Conservation (phyloP, 2,797 vertebrate genomes). For the Pyrrhura leucotis region DNA sequence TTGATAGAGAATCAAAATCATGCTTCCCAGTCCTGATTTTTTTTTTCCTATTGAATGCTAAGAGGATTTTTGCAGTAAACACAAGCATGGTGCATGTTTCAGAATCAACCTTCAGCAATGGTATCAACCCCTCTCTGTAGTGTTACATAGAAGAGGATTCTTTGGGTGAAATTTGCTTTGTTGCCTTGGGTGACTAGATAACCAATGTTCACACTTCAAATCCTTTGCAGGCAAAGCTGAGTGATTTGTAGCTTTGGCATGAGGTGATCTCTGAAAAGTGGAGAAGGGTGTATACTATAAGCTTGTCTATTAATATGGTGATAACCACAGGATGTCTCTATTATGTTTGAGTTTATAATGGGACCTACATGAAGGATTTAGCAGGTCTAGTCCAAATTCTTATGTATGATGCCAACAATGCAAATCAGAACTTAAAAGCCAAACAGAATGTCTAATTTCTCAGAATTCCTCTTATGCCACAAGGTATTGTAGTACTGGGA, state of each 20-base stretch:
- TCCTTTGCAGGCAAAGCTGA: neutral
- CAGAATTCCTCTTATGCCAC: neutral
- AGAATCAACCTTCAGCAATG: neutral
- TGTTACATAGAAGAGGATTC: neutral
- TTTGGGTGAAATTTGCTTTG: neutral
- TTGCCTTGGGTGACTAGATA: neutral
- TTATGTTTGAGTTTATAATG: neutral
- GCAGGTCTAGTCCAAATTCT: neutral
- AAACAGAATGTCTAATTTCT: neutral
- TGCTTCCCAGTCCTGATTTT: neutral
- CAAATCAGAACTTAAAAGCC: neutral
- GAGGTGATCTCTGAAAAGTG: neutral
- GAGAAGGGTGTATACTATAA: neutral
- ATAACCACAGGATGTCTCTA: neutral
- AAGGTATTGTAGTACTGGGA: neutral
- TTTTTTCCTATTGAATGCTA: neutral
- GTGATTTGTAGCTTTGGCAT: neutral
- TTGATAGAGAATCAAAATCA: neutral
- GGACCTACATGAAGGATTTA: neutral
- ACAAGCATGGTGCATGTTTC: neutral
- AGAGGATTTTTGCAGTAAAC: neutral
- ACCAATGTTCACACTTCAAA: neutral
- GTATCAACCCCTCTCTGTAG: neutral
- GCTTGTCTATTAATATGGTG: neutral
- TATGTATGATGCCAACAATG: neutral